Base-by-base conservation (phyloP, 35 echinoderm and acorn worm genomes). In the Amphiura filiformis region DNA sequence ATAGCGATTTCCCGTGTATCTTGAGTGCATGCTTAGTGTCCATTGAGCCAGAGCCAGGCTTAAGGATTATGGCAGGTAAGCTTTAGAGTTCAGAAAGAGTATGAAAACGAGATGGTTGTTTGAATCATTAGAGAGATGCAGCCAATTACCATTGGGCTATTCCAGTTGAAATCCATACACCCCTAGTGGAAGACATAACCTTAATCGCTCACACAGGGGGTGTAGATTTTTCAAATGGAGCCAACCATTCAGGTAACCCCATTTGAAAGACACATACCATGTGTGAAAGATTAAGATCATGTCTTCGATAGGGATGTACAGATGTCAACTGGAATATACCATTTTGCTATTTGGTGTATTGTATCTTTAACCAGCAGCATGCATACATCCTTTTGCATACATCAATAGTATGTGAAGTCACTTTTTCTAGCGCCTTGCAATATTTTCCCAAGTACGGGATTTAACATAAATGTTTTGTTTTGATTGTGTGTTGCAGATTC, bases 21-120 rank as follows among this genome's bases (percentile, higher is more conserved):
- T 90, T 95, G 52, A 99, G 96, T 88, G 96, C 96, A 30, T 99
- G 96, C 82, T 84, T 99, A 56, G 93, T 99, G 35, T 99, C 96
- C 23, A 65, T 92, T 41, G 93, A 95, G 78, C 90, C 96, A 35
- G 96, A 99, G 39, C 90, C 96, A 20, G 90, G 86, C 34, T 78
- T 95, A 14, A 87, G 81, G 34, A 92, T 95, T 40, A 91, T 95
- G 93, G 93, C 96, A 82, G 96, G 96, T 98, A 52, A 82, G 91
- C 77, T 15, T 30, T 26, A 18, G 26, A 26, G 61, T 52, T 86
- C 44, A 52, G 7, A 52, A 7, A 11, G 7, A 7, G 7, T 52
- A 52, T 52, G 7, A 52, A 52, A 7, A 52, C 20, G 7, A 52
- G 44, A 52, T 11, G 44, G 7, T 52, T 52, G 7, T 52, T 20